Percentiles rank a stretch among this genome's conserved stretches.
phyloP scores from a whole-genome alignment of 2,113 vertebrate genomes.

The Lampris megalopsis region DNA sequence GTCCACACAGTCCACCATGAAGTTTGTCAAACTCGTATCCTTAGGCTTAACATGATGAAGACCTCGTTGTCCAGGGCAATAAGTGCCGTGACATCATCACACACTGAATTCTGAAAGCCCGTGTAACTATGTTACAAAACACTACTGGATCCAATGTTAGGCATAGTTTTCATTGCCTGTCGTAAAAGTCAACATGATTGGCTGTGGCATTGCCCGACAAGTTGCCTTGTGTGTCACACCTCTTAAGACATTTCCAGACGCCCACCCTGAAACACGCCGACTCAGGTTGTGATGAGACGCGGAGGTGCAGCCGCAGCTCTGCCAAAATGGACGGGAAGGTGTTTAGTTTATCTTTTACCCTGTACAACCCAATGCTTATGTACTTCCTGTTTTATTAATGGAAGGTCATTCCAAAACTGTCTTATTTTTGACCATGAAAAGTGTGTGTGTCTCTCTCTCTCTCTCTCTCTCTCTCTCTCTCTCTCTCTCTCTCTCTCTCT shows the following conservation, averaged over 20 bases:
- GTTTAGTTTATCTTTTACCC: constrained; percentile 23
- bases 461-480: not conserved
- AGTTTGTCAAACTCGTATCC: constrained; percentile 1
- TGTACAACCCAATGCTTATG: not conserved
- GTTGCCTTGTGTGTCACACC: constrained; percentile 55
- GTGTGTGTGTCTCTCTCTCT: constrained; percentile 15
- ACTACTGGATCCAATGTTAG: not conserved
- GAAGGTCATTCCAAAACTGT: constrained; percentile 21
- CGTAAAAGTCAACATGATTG: not conserved
- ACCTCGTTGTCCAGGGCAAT: constrained; percentile 24
- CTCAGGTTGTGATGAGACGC: constrained; percentile 60
- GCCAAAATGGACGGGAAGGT: not conserved
- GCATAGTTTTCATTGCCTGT: not conserved
- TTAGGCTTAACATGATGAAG: not conserved
- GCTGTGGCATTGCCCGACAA: constrained; percentile 16
- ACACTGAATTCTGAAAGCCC: too few species aligned
- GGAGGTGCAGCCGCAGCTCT: constrained; percentile 10
- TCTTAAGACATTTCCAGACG: constrained; percentile 25
- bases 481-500: constrained; percentile 5
- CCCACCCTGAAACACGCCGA: constrained; percentile 23
- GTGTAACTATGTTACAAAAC: not conserved
- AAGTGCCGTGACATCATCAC: constrained; percentile 28
- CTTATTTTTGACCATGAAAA: constrained; percentile 41
- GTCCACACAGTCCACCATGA: not conserved
- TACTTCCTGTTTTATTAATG: constrained; percentile 19